Evolutionary conservation across 1,140 invertebrate genomes (phyloP), one percentile per base, ranked within the genome.

Genomic region (Contarinia nasturtii): DNA sequence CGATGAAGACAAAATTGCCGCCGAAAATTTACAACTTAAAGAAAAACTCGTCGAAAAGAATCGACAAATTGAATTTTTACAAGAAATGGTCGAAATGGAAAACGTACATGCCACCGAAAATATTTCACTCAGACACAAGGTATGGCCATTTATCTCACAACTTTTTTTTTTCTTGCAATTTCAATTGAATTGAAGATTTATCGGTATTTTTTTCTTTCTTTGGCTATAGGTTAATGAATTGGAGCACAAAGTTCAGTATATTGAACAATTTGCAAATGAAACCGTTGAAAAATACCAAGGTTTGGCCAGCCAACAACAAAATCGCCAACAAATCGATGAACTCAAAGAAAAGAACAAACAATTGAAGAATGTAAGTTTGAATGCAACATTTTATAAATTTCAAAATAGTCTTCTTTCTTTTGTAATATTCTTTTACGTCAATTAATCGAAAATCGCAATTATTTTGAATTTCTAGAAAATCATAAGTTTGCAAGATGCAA

Each of bases 71-170:
- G 21, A 48, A 17, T 15, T 48, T n/a, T 41, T 48, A 15, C n/a
- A 48, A 21, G 46, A 48, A 33, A 40, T 48, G 38, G 33, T 48
- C 11, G 38, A 48, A 48, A 40, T 48, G 18, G 46, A 48, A 42
- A 40, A 37, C 38, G 37, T 5, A 12, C 37, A 48, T 11, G 46
- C 46, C 7, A 17, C 19, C 7, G 46, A 47, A 40, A 47, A 47
- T 47, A n/a, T 22, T 7, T 12, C 37, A 15, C 36, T 47, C 7
- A 47, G 36, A 40, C 14, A 8, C 11, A 47, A 47, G 46, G 46
- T 47, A 19, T 18, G 12, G 12, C 5, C 5, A 20, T 20, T 19
- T n/a, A n/a, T n/a, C n/a, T n/a, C n/a, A n/a, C 17, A 44, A 20
- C 10, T 20, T 12, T 15, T 19, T 14, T 15, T 20, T 20, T 18